phyloP scores from a whole-genome alignment of 2,113 vertebrate genomes.

The Tyrannus savana region DNA sequence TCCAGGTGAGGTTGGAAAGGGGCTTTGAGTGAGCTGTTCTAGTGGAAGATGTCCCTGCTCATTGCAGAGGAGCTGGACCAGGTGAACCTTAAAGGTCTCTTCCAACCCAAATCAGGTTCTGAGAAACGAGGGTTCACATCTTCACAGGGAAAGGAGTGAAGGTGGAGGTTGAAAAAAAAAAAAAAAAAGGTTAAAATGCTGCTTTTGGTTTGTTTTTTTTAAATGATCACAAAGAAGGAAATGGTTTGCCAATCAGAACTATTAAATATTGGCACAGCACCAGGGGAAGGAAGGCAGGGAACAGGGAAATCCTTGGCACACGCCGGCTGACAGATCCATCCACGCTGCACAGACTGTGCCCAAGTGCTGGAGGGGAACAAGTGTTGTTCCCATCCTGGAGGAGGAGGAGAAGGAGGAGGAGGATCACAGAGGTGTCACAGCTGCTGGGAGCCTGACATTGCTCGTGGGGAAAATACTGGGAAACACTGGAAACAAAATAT shows the following conservation, averaged over 20 bases:
- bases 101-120: neutral
- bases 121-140: neutral
- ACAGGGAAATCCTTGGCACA: constrained; percentile 50
- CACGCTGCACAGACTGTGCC: neutral
- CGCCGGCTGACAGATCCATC: neutral
- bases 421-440: neutral
- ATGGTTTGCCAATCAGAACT: constrained; percentile 21
- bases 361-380: constrained; percentile 20
- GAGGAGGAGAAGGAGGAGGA: neutral
- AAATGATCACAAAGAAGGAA: neutral
- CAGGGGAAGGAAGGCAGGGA: constrained; percentile 14
- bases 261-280: constrained; percentile 55
- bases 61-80: neutral
- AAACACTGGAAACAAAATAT: constrained; percentile 61
- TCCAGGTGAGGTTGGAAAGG: neutral
- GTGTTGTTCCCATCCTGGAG: neutral
- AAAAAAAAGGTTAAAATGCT: neutral
- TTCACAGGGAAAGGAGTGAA: neutral
- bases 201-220: neutral
- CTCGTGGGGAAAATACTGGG: constrained; percentile 45
- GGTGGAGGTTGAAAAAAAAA: neutral
- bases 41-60: neutral
- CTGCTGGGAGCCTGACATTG: neutral
- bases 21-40: neutral
- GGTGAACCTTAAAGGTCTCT: neutral